Conservation (phyloP, 2,888 invertebrate genomes). For the Meta bourneti region DNA sequence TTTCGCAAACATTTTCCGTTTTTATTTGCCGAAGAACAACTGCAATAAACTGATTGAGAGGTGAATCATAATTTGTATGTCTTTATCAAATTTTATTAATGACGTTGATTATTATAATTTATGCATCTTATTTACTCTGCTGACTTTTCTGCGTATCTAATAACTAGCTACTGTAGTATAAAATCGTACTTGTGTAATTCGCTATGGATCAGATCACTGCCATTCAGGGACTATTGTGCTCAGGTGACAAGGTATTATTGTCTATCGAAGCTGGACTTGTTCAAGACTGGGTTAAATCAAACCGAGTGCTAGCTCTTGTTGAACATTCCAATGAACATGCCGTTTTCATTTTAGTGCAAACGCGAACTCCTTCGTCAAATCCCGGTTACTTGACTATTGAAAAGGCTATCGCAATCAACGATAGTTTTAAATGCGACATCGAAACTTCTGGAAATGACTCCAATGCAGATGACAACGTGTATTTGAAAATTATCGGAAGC, state of each 20-base stretch:
- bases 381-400: slow-evolving; percentile 87
- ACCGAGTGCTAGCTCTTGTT: slow-evolving; percentile 84
- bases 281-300: slow-evolving; percentile 82
- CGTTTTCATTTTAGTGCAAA: slow-evolving; percentile 70
- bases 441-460: slow-evolving; percentile 84
- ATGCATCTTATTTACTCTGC: not conserved
- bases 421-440: slow-evolving; percentile 89
- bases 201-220: slow-evolving; percentile 50
- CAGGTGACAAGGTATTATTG: slow-evolving; percentile 61
- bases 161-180: not conserved
- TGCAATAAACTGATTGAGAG: slow-evolving; percentile 17
- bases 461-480: slow-evolving; percentile 81
- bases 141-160: slow-evolving; percentile 39
- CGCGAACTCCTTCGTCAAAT: slow-evolving; percentile 76
- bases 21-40: slow-evolving; percentile 11
- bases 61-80: slow-evolving; percentile 9
- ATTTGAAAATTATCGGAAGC: slow-evolving; percentile 83
- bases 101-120: not conserved
- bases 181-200: not conserved
- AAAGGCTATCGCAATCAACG: slow-evolving; percentile 89
- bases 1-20: slow-evolving; percentile 26
- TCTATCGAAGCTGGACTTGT: slow-evolving; percentile 82
- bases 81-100: slow-evolving; percentile 23
- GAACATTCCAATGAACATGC: slow-evolving; percentile 84
- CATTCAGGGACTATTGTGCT: slow-evolving; percentile 62